These are phyloP conservation scores for Drosophila setifemur DNA, from an alignment of 1,140 invertebrate genomes.

Conservation along the genomic window DNA sequence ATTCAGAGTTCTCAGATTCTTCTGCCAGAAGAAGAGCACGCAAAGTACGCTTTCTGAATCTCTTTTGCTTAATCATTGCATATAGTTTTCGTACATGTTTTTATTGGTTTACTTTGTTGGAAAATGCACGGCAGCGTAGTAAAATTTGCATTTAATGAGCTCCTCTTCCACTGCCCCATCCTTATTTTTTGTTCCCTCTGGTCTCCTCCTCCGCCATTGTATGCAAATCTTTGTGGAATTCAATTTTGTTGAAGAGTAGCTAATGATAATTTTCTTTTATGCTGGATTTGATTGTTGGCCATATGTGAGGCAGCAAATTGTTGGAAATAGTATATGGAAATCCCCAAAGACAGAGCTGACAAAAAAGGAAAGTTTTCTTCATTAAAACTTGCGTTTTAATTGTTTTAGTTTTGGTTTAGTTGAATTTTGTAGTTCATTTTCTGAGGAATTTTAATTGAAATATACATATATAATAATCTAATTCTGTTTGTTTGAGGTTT, in stretches of 20 bases:
- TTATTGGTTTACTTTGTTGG: slow-evolving; percentile 10
- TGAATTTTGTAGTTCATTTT: too few relatives aligned
- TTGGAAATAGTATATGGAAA: slow-evolving; percentile 34
- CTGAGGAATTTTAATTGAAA: not conserved
- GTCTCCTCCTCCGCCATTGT: slow-evolving; percentile 40
- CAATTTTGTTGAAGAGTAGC: slow-evolving; percentile 50
- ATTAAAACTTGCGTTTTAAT: slow-evolving; percentile 1
- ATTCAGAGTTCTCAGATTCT: too few relatives aligned
- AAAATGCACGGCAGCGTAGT: slow-evolving; percentile 13
- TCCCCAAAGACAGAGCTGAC: slow-evolving; percentile 16
- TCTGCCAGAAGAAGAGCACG: not conserved
- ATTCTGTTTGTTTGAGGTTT: too few relatives aligned
- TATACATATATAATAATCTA: not conserved
- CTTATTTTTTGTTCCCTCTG: not conserved
- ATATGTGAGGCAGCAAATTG: slow-evolving; percentile 41
- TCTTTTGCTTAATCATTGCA: slow-evolving; percentile 50
- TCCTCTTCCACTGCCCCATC: slow-evolving; percentile 14
- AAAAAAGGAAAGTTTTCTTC: slow-evolving; percentile 48
- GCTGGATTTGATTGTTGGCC: slow-evolving; percentile 14
- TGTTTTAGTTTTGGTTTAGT: not conserved
- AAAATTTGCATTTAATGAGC: slow-evolving; percentile 76
- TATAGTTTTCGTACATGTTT: slow-evolving; percentile 17
- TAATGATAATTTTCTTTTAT: slow-evolving; percentile 59
- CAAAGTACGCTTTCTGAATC: slow-evolving; percentile 31
- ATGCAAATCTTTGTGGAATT: slow-evolving; percentile 71